phyloP scores from a whole-genome alignment of 2,888 invertebrate species.

The Eremobia ochroleuca region DNA sequence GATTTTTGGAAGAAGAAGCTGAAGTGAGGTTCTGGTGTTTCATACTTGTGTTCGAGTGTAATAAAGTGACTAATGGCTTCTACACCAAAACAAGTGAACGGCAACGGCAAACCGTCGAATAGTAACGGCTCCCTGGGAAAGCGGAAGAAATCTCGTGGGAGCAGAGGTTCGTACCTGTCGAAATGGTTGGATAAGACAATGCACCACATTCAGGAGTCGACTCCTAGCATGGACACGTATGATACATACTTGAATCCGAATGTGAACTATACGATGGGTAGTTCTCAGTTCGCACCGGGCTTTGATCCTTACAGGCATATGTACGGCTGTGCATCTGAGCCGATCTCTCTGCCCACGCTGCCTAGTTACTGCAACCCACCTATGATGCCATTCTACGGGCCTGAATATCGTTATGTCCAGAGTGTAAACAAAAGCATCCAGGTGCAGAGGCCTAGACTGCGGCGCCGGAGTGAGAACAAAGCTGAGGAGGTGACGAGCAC shows the following conservation, averaged over 20 bases:
- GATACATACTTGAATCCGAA: conserved; percentile 80
- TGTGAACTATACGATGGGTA: conserved; percentile 80
- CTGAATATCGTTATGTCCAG: conserved; percentile 82
- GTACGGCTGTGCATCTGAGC: conserved; percentile 91
- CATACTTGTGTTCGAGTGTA: conserved; percentile 51
- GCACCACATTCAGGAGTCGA: conserved; percentile 84
- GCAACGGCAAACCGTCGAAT: conserved; percentile 83
- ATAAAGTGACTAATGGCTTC: conserved; percentile 82
- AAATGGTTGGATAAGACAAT: conserved; percentile 90
- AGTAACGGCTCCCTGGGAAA: conserved; percentile 87
- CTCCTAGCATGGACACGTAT: conserved; percentile 84
- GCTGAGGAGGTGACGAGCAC: conserved; percentile 80
- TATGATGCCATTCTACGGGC: conserved; percentile 76
- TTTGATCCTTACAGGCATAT: conserved; percentile 89
- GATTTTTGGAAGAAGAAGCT: conserved; percentile 52
- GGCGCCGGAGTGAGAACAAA: conserved; percentile 79
- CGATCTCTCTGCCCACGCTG: conserved; percentile 92
- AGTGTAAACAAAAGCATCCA: conserved; percentile 82
- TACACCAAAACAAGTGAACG: conserved; percentile 87
- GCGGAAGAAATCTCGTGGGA: conserved; percentile 88
- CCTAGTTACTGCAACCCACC: conserved; percentile 89
- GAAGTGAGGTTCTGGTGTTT: conserved; percentile 59
- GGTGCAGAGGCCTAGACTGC: conserved; percentile 81
- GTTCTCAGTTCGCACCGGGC: conserved; percentile 84
- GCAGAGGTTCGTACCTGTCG: conserved; percentile 85